These are phyloP conservation scores for Otus sunia DNA, from an alignment of 2,113 vertebrate genomes.

Conservation along the genomic window DNA sequence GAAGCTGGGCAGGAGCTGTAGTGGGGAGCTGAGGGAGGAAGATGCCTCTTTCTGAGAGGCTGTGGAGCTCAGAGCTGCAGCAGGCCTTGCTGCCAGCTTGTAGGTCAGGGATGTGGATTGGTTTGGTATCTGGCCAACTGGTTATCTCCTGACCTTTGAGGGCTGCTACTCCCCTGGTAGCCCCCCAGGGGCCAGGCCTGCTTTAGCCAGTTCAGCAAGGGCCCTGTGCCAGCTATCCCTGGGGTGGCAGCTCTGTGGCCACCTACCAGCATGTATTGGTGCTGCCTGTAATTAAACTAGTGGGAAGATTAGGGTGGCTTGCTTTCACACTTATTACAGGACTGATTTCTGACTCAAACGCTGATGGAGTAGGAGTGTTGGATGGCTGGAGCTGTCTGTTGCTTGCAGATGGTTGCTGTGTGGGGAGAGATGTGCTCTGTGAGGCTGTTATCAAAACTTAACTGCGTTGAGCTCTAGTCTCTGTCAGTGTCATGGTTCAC, in stretches of 20 bases:
- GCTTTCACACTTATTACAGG: background rate
- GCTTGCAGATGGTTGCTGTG: background rate
- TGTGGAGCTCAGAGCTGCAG: background rate
- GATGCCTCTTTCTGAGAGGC: background rate
- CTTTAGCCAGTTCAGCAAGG: slow-evolving; percentile 10
- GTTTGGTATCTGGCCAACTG: background rate
- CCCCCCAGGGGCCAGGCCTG: background rate
- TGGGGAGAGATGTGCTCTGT: background rate
- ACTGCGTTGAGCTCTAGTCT: background rate
- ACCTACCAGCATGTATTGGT: background rate
- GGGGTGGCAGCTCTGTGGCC: background rate
- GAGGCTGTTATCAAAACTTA: background rate
- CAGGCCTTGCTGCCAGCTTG: background rate
- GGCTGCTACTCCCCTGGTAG: background rate
- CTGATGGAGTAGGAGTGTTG: background rate
- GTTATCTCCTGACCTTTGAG: slow-evolving; percentile 17
- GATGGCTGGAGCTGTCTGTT: background rate
- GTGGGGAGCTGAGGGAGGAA: background rate
- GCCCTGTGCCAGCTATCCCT: background rate
- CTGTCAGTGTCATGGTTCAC: background rate
- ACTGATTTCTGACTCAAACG: background rate
- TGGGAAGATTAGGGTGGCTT: background rate
- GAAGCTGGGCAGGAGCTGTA: background rate
- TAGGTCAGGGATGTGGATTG: background rate
- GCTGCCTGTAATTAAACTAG: slow-evolving; percentile 37